Conservation (phyloP, 2,113 vertebrate genomes). For the Cettia cetti region DNA sequence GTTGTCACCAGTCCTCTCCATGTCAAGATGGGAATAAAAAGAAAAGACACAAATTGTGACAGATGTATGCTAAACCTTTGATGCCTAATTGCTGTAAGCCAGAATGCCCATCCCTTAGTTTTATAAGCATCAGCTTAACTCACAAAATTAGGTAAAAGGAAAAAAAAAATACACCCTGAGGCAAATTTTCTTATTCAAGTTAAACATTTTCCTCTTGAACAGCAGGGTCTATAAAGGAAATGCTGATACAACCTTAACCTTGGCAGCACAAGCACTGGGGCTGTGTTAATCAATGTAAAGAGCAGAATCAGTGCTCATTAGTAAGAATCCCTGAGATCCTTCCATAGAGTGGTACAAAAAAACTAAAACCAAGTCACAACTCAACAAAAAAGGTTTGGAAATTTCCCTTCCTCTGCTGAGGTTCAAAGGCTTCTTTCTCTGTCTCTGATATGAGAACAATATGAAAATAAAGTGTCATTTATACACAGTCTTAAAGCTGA, state of each 20-base stretch:
- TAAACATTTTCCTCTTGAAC: conserved; percentile 39
- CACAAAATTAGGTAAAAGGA: neutral
- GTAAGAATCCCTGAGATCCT: neutral
- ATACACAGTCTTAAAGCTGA: neutral
- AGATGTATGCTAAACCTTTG: neutral
- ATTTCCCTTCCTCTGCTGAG: neutral
- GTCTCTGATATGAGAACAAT: neutral
- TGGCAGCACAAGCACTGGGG: neutral
- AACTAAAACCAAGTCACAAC: neutral
- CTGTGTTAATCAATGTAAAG: conserved; percentile 52
- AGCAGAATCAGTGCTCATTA: neutral
- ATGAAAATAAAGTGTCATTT: neutral
- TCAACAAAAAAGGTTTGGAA: conserved; percentile 16
- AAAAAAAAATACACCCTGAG: neutral
- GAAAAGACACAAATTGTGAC: neutral
- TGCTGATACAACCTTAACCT: conserved; percentile 52
- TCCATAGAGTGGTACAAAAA: neutral
- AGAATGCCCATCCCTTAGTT: conserved; percentile 40
- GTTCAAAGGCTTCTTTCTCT: neutral
- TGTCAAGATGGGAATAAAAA: neutral
- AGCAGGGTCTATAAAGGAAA: conserved; percentile 56
- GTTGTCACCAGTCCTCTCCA: neutral
- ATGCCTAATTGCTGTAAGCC: neutral
- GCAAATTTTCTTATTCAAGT: conserved; percentile 57
- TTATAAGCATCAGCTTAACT: conserved; percentile 39